These are phyloP conservation scores for Hirundo rustica DNA, from an alignment of 2,797 vertebrate species.

Conservation along the genomic window DNA sequence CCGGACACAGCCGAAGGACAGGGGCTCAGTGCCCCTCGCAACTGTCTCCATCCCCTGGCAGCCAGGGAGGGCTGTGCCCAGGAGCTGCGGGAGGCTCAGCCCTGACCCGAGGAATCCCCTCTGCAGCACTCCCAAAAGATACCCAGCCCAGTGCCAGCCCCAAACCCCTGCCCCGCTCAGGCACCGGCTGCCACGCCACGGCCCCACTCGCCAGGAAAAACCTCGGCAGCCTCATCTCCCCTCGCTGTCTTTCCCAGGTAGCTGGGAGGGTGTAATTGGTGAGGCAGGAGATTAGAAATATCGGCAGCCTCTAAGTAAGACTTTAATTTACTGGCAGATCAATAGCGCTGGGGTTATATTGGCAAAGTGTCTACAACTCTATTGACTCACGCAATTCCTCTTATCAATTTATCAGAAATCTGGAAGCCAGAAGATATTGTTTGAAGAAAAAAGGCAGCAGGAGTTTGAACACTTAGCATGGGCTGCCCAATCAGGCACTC, in stretches of 20 bases:
- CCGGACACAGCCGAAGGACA: fast-evolving
- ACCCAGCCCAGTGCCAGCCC: fast-evolving
- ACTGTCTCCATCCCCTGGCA: fast-evolving
- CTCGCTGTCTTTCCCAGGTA: slow-evolving; percentile 68
- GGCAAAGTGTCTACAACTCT: slow-evolving; percentile 99
- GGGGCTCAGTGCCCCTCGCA: fast-evolving
- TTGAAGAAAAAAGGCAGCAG: slow-evolving; percentile 76
- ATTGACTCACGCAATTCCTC: slow-evolving; percentile 98
- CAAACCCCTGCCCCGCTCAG: fast-evolving
- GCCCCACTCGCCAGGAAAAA: neutral
- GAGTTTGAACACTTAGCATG: slow-evolving; percentile 61
- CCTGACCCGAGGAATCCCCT: too few relatives aligned
- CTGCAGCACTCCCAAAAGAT: fast-evolving
- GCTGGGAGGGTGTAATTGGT: slow-evolving; percentile 82
- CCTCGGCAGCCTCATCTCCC: slow-evolving; percentile 32
- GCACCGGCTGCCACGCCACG: neutral
- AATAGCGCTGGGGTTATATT: slow-evolving; percentile 98
- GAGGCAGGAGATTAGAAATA: slow-evolving; percentile 87
- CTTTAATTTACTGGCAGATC: slow-evolving; percentile 99
- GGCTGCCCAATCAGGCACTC: slow-evolving; percentile 31
- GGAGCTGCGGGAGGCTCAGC: neutral
- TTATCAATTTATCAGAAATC: slow-evolving; percentile 99
- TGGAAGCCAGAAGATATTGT: slow-evolving; percentile 95
- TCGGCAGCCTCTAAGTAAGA: slow-evolving; percentile 98
- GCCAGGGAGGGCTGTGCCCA: neutral